Evolutionary conservation across 2,888 invertebrate genomes (phyloP), one percentile per base, ranked within the genome.

Genomic region (Noctua fimbriata): DNA sequence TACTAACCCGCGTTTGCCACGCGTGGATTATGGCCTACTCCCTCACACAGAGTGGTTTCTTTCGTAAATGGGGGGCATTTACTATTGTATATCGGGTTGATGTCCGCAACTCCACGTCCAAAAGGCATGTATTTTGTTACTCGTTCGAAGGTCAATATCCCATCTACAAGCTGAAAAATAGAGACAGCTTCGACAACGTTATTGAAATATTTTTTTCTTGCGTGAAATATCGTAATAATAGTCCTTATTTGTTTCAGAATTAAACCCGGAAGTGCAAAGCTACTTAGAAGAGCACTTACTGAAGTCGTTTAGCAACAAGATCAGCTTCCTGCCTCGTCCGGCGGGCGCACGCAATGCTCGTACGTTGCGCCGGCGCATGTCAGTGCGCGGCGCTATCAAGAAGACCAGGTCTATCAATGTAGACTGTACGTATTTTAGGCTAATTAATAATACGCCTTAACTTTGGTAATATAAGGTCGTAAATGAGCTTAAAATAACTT

Each of bases 401-500:
- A 98, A 99, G 93, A 99, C 99, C 0, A 97, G 99, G 87, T 99
- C 99, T 21, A 99, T 99, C 85, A 99, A 99, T 92, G 98, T 99
- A 14, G 99, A 98, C 94, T 98, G 98, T 98, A 95, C 97, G 98
- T 97, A 66, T 49, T 16, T 28, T 52, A 36, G 3, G 18, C 18
- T n/a, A 16, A 12, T 80, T 44, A 28, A 55, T 28, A 67, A 49
- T 78, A 36, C 7, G 44, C 28, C 58, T 73, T 79, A 69, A 24
- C 0, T 18, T 28, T 6, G 21, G 44, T n/a, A 16, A 9, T 16
- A 44, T 72, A 71, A 24, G 18, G 21, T 75, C 10, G 2, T 67
- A 66, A 44, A 55, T 79, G 16, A 69, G 16, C 1, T 65, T 24
- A 36, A 67, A 67, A n/a, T 9, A n/a, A 44, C n/a, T 44, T n/a